Percentiles rank a stretch among this genome's conserved stretches.
Evolutionary conservation across 1,140 invertebrate genomes (phyloP).

Genomic region (Drosophila subobscura): DNA sequence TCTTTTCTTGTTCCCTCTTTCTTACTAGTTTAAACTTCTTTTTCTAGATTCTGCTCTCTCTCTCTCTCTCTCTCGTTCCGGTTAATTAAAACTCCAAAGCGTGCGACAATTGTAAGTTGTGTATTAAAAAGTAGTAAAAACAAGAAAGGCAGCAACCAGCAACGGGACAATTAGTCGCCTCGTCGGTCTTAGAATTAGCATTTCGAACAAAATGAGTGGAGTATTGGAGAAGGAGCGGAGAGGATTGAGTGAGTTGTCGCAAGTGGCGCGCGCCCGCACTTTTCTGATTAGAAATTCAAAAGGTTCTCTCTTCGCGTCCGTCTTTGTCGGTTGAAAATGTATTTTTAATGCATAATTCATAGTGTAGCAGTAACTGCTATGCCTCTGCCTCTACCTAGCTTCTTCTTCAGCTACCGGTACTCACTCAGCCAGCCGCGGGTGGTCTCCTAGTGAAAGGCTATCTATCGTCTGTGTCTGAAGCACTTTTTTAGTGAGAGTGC

Average conservation of each 20-base stretch:
- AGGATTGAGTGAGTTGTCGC: slow-evolving; percentile 41
- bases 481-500: slow-evolving; percentile 35
- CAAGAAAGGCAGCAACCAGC: slow-evolving; percentile 34
- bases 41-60: slow-evolving; percentile 2
- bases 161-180: slow-evolving; percentile 63
- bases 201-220: slow-evolving; percentile 19
- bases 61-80: slow-evolving; percentile 17
- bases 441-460: slow-evolving; percentile 17
- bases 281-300: slow-evolving; percentile 78
- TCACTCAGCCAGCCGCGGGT: slow-evolving; percentile 63
- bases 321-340: slow-evolving; percentile 59
- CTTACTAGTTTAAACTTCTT: slow-evolving; percentile 13
- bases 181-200: slow-evolving; percentile 44
- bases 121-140: slow-evolving; percentile 58
- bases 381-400: slow-evolving; percentile 15
- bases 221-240: slow-evolving; percentile 1
- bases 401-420: slow-evolving; percentile 61
- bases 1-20: slow-evolving; percentile 29
- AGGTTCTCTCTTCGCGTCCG: slow-evolving; percentile 26
- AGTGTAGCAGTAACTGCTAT: slow-evolving; percentile 22
- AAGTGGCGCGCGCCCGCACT: slow-evolving; percentile 31
- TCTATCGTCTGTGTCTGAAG: slow-evolving; percentile 6
- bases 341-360: slow-evolving; percentile 74
- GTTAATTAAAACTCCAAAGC: slow-evolving; percentile 49
- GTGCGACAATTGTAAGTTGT: slow-evolving; percentile 50